A percentile compares a stretch with the other conserved stretches of the same genome.
Evolutionary conservation across 2,888 invertebrate species (phyloP).

Genomic region (Athripsodes cinereus): DNA sequence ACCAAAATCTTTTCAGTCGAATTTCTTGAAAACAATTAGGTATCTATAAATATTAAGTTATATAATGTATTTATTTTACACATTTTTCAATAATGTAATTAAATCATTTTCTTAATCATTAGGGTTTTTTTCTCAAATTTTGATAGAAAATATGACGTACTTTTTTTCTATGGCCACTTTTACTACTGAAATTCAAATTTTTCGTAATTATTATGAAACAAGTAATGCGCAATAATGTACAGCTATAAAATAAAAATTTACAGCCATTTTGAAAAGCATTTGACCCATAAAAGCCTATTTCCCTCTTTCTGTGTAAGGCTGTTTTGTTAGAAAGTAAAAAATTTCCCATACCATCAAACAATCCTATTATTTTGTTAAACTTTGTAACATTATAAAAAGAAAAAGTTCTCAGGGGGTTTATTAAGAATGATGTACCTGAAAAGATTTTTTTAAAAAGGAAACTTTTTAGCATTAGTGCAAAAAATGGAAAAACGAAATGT

Average conservation of each 20-base stretch:
- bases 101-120: too few species aligned
- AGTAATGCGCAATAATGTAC: background rate
- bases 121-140: too few species aligned
- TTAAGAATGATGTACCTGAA: constrained; percentile 20
- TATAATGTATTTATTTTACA: too few species aligned
- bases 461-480: constrained; percentile 5
- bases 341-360: constrained; percentile 16
- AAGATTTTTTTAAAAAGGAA: constrained; percentile 10
- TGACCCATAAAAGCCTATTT: constrained; percentile 24
- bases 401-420: constrained; percentile 21
- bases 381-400: constrained; percentile 24
- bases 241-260: constrained; percentile 5
- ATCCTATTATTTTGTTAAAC: constrained; percentile 25
- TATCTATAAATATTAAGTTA: too few species aligned
- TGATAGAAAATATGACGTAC: background rate
- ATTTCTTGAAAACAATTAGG: too few species aligned
- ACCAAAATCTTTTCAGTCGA: too few species aligned
- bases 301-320: constrained; percentile 11
- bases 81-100: too few species aligned
- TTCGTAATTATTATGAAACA: too few species aligned
- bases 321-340: constrained; percentile 23
- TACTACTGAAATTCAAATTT: too few species aligned
- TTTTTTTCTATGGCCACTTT: too few species aligned
- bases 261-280: constrained; percentile 14
- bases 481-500: constrained; percentile 1